phyloP scores from a whole-genome alignment of 2,113 vertebrate genomes.

The Leptocoma aspasia region DNA sequence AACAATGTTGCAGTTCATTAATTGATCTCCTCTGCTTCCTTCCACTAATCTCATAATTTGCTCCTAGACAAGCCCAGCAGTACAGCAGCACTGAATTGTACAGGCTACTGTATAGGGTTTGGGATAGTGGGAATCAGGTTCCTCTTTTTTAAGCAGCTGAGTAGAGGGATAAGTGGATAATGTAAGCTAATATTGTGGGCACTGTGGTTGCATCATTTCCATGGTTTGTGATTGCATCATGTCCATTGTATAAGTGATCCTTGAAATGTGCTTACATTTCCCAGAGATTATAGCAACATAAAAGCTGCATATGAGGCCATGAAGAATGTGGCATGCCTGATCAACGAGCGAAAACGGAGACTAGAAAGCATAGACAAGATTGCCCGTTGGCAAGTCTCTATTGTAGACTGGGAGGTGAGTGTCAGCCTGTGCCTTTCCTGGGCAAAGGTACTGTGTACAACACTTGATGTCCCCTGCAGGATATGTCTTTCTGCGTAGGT shows the following conservation, averaged over 20 bases:
- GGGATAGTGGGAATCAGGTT: not conserved
- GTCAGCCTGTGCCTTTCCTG: not conserved
- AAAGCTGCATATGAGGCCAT: conserved; percentile 91
- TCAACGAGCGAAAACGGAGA: conserved; percentile 94
- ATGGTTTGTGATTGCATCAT: not conserved
- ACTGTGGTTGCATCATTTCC: not conserved
- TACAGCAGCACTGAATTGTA: not conserved
- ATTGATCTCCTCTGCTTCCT: not conserved
- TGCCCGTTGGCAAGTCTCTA: conserved; percentile 94
- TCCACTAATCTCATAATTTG: not conserved
- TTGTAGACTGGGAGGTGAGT: conserved; percentile 94
- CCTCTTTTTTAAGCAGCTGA: not conserved
- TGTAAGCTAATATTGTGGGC: not conserved
- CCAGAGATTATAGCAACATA: conserved; percentile 87
- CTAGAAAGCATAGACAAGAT: conserved; percentile 95
- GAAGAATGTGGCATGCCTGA: conserved; percentile 95
- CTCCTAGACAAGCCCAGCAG: not conserved
- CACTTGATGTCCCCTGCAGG: not conserved
- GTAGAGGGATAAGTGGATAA: not conserved
- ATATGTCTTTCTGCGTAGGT: not conserved
- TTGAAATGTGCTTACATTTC: conserved; percentile 19
- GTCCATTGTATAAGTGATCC: not conserved
- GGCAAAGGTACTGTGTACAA: conserved; percentile 16
- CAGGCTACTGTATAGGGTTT: not conserved
- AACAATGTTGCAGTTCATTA: not conserved